These are phyloP conservation scores for Lasaia peninsularis DNA, from an alignment of 1,140 invertebrate species.

Conservation along the genomic window DNA sequence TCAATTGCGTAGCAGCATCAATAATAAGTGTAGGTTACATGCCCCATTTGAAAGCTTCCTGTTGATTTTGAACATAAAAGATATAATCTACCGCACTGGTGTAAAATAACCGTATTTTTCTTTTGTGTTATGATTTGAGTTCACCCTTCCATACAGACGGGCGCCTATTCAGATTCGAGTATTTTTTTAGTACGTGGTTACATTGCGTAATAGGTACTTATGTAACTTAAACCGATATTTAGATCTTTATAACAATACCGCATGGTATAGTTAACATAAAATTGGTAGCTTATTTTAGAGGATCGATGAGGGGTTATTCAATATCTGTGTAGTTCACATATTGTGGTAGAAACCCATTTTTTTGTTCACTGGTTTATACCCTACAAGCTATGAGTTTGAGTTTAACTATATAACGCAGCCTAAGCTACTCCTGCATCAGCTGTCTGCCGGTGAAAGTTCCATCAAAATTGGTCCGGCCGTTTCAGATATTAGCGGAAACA, in stretches of 20 bases:
- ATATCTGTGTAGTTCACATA: no score
- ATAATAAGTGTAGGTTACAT: constrained; percentile 75
- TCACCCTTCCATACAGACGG: constrained; percentile 46
- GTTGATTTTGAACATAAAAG: constrained; percentile 74
- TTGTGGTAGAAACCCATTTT: no score
- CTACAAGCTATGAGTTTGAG: no score
- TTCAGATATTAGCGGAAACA: no score
- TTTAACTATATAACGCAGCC: no score
- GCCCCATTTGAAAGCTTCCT: constrained; percentile 73
- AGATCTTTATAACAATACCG: constrained; percentile 17
- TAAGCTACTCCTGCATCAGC: no score
- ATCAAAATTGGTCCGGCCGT: no score
- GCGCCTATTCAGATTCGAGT: constrained; percentile 44
- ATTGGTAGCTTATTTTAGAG: background rate
- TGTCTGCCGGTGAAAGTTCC: no score
- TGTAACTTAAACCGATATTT: constrained; percentile 35
- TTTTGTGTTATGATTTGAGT: constrained; percentile 66
- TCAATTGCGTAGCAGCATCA: constrained; percentile 48
- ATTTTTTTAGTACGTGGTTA: constrained; percentile 43
- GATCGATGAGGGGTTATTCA: no score
- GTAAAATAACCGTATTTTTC: constrained; percentile 75
- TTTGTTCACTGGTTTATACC: no score
- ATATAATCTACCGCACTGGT: constrained; percentile 74
- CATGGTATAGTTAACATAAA: constrained; percentile 11
- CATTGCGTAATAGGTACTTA: constrained; percentile 39